phyloP scores from a whole-genome alignment of 2,888 invertebrate genomes.

The Tortrix viridana region DNA sequence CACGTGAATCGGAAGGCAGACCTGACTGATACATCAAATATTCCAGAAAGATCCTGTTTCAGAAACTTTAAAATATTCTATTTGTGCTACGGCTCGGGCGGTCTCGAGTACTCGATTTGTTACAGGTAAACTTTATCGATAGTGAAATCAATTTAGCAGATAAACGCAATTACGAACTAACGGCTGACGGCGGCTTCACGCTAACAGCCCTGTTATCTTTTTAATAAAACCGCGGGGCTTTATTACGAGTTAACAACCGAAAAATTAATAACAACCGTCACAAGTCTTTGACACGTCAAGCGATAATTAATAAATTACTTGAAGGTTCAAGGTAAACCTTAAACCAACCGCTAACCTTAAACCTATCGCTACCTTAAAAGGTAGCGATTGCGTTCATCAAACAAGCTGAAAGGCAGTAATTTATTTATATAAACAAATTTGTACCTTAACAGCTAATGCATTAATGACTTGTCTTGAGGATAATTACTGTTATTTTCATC shows the following conservation, averaged over 20 bases:
- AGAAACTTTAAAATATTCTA: constrained; percentile 23
- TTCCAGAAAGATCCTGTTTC: constrained; percentile 24
- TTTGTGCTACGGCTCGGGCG: constrained; percentile 8
- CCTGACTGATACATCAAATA: constrained; percentile 13
- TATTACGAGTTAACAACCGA: constrained; percentile 56
- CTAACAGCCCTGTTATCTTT: constrained; percentile 38
- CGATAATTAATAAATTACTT: constrained; percentile 54
- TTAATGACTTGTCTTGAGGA: neutral
- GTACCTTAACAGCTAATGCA: no score
- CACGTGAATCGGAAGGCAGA: no score
- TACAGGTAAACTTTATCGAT: neutral
- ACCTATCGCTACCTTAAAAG: no score
- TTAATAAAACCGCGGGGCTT: constrained; percentile 58
- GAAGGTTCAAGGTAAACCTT: no score
- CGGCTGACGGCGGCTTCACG: neutral
- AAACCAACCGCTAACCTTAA: no score
- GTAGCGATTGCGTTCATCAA: neutral
- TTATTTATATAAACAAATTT: no score
- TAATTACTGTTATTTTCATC: constrained; percentile 1
- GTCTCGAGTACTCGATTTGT: no score
- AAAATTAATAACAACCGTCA: constrained; percentile 65
- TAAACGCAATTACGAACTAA: neutral
- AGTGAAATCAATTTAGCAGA: neutral
- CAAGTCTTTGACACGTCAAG: constrained; percentile 52
- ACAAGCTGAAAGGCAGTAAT: neutral